phyloP scores from a whole-genome alignment of 1,140 invertebrate species.

The silkworm (Bombyx mori) region ASM3026992v2 NC_085129.1:18199501-18200000 shows the following conservation, averaged over 20 bases:
- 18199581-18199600: too few relatives aligned
- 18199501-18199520: too few relatives aligned
- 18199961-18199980: not conserved
- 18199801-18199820: conserved; percentile 1
- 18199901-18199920: conserved; percentile 27
- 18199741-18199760: not conserved
- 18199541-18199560: too few relatives aligned
- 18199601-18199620: too few relatives aligned
- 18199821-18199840: conserved; percentile 54
- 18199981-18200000: too few relatives aligned
- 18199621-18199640: too few relatives aligned
- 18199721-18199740: conserved; percentile 15
- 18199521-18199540: too few relatives aligned
- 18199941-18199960: conserved; percentile 28
- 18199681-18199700: not conserved
- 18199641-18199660: not conserved
- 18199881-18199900: conserved; percentile 53
- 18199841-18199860: conserved; percentile 65
- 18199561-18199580: too few relatives aligned
- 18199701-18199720: conserved; percentile 10
- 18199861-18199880: conserved; percentile 59
- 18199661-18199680: not conserved
- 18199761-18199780: not conserved
- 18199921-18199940: conserved; percentile 45
- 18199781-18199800: not conserved